Percentiles rank a stretch among this genome's conserved stretches.
Conservation (phyloP, 2,797 vertebrate genomes). For the Oceanodroma leucorhoa region DNA sequence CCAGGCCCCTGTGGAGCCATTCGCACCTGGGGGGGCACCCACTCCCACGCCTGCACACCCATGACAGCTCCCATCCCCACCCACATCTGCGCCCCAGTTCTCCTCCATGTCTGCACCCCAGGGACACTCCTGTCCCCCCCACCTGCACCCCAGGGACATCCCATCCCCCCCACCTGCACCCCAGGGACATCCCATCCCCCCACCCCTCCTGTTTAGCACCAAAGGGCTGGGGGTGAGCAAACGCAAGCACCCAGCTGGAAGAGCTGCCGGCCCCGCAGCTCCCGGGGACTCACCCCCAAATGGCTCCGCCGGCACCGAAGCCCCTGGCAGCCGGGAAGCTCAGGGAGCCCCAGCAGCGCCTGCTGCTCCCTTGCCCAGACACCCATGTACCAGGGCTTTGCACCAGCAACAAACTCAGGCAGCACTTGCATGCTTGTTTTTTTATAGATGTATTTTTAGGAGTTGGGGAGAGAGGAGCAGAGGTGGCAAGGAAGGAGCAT, state of each 20-base stretch:
- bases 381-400: neutral
- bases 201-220: neutral
- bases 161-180: neutral
- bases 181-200: neutral
- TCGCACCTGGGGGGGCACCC: neutral
- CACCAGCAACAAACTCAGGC: neutral
- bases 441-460: neutral
- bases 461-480: neutral
- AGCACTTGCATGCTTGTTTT: neutral
- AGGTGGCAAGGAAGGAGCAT: neutral
- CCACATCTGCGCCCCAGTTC: neutral
- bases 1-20: fast-evolving
- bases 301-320: fast-evolving
- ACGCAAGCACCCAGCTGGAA: fast-evolving
- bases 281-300: neutral
- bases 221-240: neutral
- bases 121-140: neutral
- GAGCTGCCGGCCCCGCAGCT: neutral
- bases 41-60: fast-evolving
- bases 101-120: no score
- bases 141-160: neutral
- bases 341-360: fast-evolving
- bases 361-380: fast-evolving
- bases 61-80: neutral
- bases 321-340: neutral